phyloP scores from a whole-genome alignment of 1,140 invertebrate genomes.

The Harlomillsia oculata region DNA sequence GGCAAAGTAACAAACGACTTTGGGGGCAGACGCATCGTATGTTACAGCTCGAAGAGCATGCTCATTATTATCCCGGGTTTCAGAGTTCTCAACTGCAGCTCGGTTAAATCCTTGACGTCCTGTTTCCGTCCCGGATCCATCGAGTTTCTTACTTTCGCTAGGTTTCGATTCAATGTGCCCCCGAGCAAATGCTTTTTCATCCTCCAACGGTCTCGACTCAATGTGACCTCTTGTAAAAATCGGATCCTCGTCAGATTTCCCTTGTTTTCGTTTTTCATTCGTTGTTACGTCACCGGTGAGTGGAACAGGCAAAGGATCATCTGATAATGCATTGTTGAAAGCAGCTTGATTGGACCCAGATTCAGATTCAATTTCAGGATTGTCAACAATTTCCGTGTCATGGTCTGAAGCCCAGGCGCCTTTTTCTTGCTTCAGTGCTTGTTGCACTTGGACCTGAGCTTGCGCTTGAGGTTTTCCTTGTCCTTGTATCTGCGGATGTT shows the following conservation, averaged over 20 bases:
- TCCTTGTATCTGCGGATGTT: neutral
- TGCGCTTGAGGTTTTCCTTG: neutral
- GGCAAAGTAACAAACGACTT: conserved; percentile 75
- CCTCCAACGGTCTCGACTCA: neutral
- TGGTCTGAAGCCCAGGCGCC: neutral
- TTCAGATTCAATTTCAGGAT: too few relatives aligned
- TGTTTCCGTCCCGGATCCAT: neutral
- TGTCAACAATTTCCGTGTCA: neutral
- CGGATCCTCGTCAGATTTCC: neutral
- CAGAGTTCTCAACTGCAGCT: neutral
- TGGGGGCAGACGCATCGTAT: conserved; percentile 34
- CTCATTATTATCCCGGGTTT: neutral
- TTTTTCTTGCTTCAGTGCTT: neutral
- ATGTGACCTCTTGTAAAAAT: conserved; percentile 15
- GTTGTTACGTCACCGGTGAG: neutral
- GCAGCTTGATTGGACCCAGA: too few relatives aligned
- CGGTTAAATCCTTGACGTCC: neutral
- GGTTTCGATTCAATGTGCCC: conserved; percentile 21
- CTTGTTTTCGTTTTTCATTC: neutral
- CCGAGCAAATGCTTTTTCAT: conserved; percentile 4
- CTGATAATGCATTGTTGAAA: too few relatives aligned
- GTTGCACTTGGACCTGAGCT: neutral
- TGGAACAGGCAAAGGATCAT: neutral
- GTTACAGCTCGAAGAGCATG: neutral
- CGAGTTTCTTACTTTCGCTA: neutral